phyloP scores from a whole-genome alignment of 2,113 vertebrate species.

The Laticauda laticaudata region DNA sequence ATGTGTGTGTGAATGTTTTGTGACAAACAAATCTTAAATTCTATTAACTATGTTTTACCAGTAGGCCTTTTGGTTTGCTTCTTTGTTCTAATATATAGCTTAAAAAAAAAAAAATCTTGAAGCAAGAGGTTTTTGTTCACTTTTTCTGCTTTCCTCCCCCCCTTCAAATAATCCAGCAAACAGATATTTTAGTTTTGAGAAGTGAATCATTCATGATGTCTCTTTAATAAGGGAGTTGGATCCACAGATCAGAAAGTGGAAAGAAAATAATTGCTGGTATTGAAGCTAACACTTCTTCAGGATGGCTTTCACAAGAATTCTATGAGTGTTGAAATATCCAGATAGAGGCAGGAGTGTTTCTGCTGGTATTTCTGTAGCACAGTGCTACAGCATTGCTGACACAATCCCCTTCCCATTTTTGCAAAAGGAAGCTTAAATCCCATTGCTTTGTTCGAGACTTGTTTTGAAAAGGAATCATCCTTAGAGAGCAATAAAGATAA shows the following conservation, averaged over 20 bases:
- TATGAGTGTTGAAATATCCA: neutral
- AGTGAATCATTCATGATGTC: neutral
- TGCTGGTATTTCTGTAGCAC: neutral
- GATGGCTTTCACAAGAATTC: neutral
- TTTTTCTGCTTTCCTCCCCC: neutral
- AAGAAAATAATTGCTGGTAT: neutral
- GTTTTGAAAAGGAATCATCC: neutral
- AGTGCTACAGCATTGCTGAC: neutral
- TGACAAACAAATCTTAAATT: neutral
- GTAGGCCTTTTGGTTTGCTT: neutral
- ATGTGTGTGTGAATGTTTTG: neutral
- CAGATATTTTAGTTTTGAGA: neutral
- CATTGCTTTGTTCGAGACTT: neutral
- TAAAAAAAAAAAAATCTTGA: neutral
- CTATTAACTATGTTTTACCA: neutral
- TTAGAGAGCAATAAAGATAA: neutral
- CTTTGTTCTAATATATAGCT: neutral
- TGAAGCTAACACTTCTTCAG: neutral
- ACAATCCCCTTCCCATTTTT: neutral
- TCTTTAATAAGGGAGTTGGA: neutral
- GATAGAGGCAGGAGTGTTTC: neutral
- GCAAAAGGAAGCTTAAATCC: neutral
- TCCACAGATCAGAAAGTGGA: neutral
- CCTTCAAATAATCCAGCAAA: neutral
- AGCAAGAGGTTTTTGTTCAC: neutral